Percentiles rank a stretch among this genome's conserved stretches.
Evolutionary conservation across 2,888 invertebrate species (phyloP).

Genomic region (Scrobipalpa costella): DNA sequence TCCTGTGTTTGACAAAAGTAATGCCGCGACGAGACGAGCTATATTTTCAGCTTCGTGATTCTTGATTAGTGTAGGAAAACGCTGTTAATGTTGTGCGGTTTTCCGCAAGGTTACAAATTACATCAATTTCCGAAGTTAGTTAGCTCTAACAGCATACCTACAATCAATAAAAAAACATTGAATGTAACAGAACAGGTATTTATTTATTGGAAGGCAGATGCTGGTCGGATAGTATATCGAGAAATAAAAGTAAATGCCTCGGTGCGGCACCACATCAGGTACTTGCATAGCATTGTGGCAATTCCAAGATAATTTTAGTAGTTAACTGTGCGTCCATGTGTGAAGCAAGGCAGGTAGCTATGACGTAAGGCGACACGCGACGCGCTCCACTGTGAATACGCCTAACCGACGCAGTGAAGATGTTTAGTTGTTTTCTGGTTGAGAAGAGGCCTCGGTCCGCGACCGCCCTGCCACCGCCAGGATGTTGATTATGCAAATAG

Average conservation of each 20-base stretch:
- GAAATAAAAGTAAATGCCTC: not conserved
- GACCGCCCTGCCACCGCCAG: not conserved
- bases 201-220: too few relatives aligned
- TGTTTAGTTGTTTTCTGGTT: not conserved
- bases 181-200: too few relatives aligned
- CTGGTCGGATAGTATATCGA: too few relatives aligned
- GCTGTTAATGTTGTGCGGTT: too few relatives aligned
- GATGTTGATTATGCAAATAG: slow-evolving; percentile 17
- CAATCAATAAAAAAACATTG: too few relatives aligned
- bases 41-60: not conserved
- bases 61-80: too few relatives aligned
- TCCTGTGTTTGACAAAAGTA: not conserved
- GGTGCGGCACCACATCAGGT: not conserved
- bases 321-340: slow-evolving; percentile 12
- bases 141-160: too few relatives aligned
- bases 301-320: slow-evolving; percentile 22
- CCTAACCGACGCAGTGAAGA: not conserved
- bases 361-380: slow-evolving; percentile 16
- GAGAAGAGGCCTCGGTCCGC: not conserved
- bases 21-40: not conserved
- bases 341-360: slow-evolving; percentile 11
- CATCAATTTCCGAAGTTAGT: too few relatives aligned
- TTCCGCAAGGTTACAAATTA: too few relatives aligned
- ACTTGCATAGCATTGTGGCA: slow-evolving; percentile 13
- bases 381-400: not conserved